phyloP scores from a whole-genome alignment of 2,113 vertebrate species.

The Platanista minor region DNA sequence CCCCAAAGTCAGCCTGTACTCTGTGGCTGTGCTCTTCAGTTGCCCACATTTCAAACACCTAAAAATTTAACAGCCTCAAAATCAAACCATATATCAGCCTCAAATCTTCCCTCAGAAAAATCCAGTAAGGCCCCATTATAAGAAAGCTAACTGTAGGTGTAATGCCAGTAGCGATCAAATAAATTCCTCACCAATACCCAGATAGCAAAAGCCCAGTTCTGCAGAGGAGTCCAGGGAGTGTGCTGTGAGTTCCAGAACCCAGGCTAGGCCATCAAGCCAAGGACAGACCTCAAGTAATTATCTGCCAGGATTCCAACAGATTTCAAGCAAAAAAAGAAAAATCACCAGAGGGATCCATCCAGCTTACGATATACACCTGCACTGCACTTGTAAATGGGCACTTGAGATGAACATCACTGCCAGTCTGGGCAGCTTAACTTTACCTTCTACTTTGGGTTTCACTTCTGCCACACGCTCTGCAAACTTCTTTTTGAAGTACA shows the following conservation, averaged over 20 bases:
- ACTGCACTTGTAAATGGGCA: not conserved
- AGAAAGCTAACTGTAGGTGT: constrained; percentile 22
- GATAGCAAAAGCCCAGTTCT: not conserved
- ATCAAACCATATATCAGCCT: not conserved
- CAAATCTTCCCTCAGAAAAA: not conserved
- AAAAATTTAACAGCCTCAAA: not conserved
- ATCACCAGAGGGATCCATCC: not conserved
- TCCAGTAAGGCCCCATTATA: not conserved
- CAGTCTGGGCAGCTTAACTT: not conserved
- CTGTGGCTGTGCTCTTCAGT: not conserved
- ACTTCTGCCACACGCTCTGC: constrained; percentile 98
- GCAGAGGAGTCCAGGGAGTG: not conserved
- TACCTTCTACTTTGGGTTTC: constrained; percentile 99
- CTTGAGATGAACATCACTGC: not conserved
- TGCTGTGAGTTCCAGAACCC: not conserved
- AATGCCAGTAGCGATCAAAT: not conserved
- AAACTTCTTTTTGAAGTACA: constrained; percentile 99
- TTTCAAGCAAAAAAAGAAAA: not conserved
- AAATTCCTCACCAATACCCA: not conserved
- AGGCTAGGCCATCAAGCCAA: not conserved
- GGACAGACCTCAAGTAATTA: not conserved
- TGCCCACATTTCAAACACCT: not conserved
- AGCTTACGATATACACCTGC: not conserved
- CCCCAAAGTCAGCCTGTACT: not conserved
- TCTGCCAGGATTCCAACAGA: not conserved